Base-by-base conservation (phyloP, 2,113 vertebrate species). In the Typhlomys cinereus region DNA sequence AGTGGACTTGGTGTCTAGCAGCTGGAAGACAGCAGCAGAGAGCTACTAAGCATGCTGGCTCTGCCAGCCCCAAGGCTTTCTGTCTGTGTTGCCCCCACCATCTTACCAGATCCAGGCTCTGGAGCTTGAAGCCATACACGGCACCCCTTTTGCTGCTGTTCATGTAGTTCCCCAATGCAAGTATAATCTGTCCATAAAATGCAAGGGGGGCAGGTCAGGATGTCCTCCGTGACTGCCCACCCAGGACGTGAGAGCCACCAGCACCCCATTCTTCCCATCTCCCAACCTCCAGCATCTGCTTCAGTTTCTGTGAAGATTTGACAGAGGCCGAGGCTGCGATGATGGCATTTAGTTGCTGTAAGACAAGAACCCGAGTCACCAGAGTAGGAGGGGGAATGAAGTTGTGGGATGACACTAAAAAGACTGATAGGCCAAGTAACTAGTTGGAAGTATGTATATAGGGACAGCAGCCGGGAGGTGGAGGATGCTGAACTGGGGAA, bases 91-190 rank as follows among this genome's bases (percentile, higher is more conserved):
- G 20, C 34, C 61, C 39, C 36, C 20, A 0, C 62, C 82, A 8
- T 64, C 97, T 95, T 96, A 98, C 98, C 98, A 98, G 95, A 87
- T 98, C 98, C 89, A 99, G 97, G 97, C 99, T 99, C 97, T 99
- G 99, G 48, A 99, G 97, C 96, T 99, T 99, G 96, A 99, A 99
- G 82, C 99, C 99, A 1, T 99, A 99, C 90, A 99, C 99, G 0
- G 99, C 99, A 0, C 99, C 99, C 34, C 99, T 98, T 96, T 99
- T 99, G 97, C 99, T 99, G 97, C 99, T 99, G 97, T 99, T 99
- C 99, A 99, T 99, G 97, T 99, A 99, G 97, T 99, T 99, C 62
- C 99, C 99, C 80, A 99, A 89, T 0, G 99, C 99, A 93, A 99
- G 96, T 90, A 99, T 99, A 95, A 99, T 99, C 99, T 99, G 95